A percentile compares a stretch with the other conserved stretches of the same genome.
Evolutionary conservation across 2,888 invertebrate species (phyloP).

Genomic region (Caenorhabditis panamensis): DNA sequence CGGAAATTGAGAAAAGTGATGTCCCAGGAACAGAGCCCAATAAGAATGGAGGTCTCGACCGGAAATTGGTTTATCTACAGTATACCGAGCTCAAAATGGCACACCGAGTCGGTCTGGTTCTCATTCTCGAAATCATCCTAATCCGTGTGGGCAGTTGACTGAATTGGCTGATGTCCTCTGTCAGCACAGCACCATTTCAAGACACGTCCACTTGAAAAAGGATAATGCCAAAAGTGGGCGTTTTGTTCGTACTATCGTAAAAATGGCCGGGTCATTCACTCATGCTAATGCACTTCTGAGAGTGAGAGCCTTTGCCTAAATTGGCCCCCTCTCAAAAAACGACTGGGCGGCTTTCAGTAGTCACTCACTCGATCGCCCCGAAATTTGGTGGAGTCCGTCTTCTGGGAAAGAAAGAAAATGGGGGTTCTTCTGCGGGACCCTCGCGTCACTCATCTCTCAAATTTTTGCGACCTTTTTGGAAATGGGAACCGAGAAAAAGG

Average conservation of each 20-base stretch:
- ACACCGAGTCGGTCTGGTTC: too few species aligned
- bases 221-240: constrained; percentile 11
- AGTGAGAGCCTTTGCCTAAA: constrained; percentile 22
- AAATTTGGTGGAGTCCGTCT: constrained; percentile 38
- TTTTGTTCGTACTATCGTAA: constrained; percentile 50
- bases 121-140: too few species aligned
- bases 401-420: constrained; percentile 22
- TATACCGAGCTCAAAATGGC: constrained; percentile 7
- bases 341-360: constrained; percentile 38
- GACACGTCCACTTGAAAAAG: not conserved
- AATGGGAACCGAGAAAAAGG: not conserved
- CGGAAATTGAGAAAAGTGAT: constrained; percentile 26
- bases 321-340: constrained; percentile 18
- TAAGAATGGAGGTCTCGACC: constrained; percentile 5
- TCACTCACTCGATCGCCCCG: constrained; percentile 44
- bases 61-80: constrained; percentile 53
- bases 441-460: constrained; percentile 14
- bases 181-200: too few species aligned
- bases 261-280: constrained; percentile 51
- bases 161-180: too few species aligned
- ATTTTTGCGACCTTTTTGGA: constrained; percentile 5
- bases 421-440: constrained; percentile 7
- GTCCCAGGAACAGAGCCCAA: constrained; percentile 4
- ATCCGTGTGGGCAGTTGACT: too few species aligned
- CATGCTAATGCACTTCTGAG: constrained; percentile 60